A percentile compares a stretch with the other conserved stretches of the same genome.
Conservation (phyloP, 2,797 vertebrate genomes). For the Hippocampus kuda region DNA sequence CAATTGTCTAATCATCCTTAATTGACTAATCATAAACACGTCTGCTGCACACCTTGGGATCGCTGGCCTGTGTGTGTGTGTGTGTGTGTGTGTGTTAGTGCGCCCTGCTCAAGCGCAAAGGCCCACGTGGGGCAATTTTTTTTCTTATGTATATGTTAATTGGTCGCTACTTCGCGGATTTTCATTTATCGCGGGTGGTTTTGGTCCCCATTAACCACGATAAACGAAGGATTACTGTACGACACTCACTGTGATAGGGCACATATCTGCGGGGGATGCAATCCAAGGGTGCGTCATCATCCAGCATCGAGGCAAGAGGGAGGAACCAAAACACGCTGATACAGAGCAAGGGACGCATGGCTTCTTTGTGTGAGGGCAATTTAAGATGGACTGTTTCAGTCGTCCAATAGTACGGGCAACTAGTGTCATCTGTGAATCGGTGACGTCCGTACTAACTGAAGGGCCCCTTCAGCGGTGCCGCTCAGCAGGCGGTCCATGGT, state of each 20-base stretch:
- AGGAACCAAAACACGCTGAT: slow-evolving; percentile 52
- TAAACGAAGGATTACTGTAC: too few species aligned
- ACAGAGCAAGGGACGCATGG: slow-evolving; percentile 47
- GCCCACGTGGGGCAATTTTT: too few species aligned
- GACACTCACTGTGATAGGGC: slow-evolving; percentile 58
- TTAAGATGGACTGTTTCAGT: slow-evolving; percentile 41
- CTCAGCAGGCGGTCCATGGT: slow-evolving; percentile 53
- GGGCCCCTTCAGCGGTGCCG: slow-evolving; percentile 54
- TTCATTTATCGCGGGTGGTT: too few species aligned
- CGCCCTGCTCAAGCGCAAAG: too few species aligned
- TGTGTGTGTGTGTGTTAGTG: too few species aligned
- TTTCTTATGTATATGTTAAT: too few species aligned
- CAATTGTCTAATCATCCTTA: too few species aligned
- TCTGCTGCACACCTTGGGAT: too few species aligned
- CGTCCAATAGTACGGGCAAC: slow-evolving; percentile 35
- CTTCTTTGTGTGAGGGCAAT: slow-evolving; percentile 35
- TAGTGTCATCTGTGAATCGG: slow-evolving; percentile 46
- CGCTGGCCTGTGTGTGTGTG: too few species aligned
- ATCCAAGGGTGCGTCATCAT: slow-evolving; percentile 26
- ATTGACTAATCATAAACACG: too few species aligned
- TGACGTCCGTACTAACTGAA: slow-evolving; percentile 39
- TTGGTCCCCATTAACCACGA: too few species aligned
- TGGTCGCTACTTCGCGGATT: too few species aligned
- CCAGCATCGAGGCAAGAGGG: slow-evolving; percentile 33
- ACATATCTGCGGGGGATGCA: slow-evolving; percentile 62